Evolutionary conservation across 2,797 vertebrate genomes (phyloP).

Genomic region (Oceanodroma leucorhoa): DNA sequence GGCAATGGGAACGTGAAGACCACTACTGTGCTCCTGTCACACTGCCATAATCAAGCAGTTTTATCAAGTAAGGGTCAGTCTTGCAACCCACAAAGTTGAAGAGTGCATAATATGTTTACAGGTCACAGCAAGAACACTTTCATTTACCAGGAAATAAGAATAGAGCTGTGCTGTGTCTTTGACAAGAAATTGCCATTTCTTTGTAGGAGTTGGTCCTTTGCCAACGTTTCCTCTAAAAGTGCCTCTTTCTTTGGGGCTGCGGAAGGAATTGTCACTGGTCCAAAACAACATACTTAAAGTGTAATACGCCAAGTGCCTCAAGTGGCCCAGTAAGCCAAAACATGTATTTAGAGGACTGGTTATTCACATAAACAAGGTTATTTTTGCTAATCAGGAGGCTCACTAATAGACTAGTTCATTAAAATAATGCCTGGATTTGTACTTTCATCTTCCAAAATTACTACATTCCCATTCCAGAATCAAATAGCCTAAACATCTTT

Average conservation of each 20-base stretch:
- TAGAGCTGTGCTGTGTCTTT: slow-evolving; percentile 17
- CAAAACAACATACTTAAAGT: slow-evolving; percentile 54
- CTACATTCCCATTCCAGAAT: slow-evolving; percentile 8
- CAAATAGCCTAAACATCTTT: slow-evolving; percentile 15
- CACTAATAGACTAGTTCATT: slow-evolving; percentile 40
- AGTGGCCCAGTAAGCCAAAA: slow-evolving; percentile 43
- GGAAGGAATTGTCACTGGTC: slow-evolving; percentile 54
- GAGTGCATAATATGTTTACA: background rate
- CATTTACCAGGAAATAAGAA: slow-evolving; percentile 55
- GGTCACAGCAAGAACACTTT: slow-evolving; percentile 29
- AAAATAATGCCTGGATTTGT: slow-evolving; percentile 46
- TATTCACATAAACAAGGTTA: slow-evolving; percentile 37
- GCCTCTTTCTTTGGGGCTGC: slow-evolving; percentile 40
- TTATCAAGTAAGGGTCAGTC: background rate
- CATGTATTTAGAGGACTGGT: slow-evolving; percentile 36
- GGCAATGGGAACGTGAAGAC: background rate
- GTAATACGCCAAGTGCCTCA: slow-evolving; percentile 34
- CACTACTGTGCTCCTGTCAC: background rate
- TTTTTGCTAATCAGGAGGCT: slow-evolving; percentile 24
- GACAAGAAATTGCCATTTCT: slow-evolving; percentile 40
- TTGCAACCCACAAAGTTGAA: background rate
- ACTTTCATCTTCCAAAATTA: slow-evolving; percentile 43
- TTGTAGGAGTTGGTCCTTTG: slow-evolving; percentile 24
- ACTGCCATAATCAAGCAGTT: background rate
- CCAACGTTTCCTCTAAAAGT: slow-evolving; percentile 43